Evolutionary conservation across 2,113 vertebrate genomes (phyloP).

Genomic region (Proteles cristata): DNA sequence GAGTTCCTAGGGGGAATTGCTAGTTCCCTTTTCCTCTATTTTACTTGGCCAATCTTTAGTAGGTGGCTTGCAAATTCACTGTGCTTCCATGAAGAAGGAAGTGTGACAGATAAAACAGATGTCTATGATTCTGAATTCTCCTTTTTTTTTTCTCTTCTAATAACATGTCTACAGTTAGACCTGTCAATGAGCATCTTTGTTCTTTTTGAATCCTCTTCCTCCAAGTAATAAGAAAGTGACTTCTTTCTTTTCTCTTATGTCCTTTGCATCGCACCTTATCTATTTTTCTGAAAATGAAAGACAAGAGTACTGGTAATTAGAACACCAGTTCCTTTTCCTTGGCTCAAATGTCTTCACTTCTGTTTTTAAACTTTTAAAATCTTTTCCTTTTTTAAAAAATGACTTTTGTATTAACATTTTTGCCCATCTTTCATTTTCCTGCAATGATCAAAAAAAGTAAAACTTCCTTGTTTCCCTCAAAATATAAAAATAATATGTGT

Average conservation of each 20-base stretch:
- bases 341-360: neutral
- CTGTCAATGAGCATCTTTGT: constrained; percentile 61
- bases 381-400: constrained; percentile 21
- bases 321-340: neutral
- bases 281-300: constrained; percentile 45
- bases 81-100: constrained; percentile 54
- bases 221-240: constrained; percentile 1
- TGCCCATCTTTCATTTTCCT: neutral
- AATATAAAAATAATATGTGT: neutral
- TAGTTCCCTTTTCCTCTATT: constrained; percentile 67
- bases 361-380: constrained; percentile 51
- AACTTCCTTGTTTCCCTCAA: neutral
- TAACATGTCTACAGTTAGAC: constrained; percentile 25
- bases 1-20: constrained; percentile 75
- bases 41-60: constrained; percentile 74
- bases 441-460: neutral
- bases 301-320: constrained; percentile 24
- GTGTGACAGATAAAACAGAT: constrained; percentile 64
- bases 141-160: neutral
- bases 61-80: constrained; percentile 77
- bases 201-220: constrained; percentile 54
- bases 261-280: neutral
- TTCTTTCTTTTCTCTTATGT: neutral
- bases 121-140: constrained; percentile 38
- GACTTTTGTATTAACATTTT: constrained; percentile 4